Base-by-base conservation (phyloP, 2,797 vertebrate species). In the Geotrypetes seraphini region DNA sequence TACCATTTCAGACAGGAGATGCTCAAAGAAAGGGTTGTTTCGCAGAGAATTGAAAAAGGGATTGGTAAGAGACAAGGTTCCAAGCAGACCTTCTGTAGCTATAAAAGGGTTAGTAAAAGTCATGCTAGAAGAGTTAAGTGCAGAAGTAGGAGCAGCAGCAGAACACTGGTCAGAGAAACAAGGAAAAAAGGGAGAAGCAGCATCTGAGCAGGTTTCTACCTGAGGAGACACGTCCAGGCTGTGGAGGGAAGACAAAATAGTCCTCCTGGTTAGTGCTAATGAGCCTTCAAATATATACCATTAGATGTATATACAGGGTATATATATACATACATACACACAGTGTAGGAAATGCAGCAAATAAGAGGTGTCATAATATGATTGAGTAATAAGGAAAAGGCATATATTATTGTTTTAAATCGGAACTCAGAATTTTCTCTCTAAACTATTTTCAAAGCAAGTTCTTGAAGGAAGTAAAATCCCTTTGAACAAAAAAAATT, bases 181-280 rank as follows among this genome's bases (percentile, higher is more conserved):
- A 63, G 80, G 69, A 80, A 73, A 64, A 57, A 66, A 64, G 72
- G 68, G 80, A 78, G 68, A 77, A 81, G 78, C 76, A 64, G 75
- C 73, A 36, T 73, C 78, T 71, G 78, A 80, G 81, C 70, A 78
- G 78, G 78, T 60, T 70, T 86, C 85, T 88, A 87, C 80, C 75
- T 79, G 79, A 83, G 79, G 81, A 80, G 83, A 86, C 78, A 86
- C 73, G 85, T 88, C 81, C 73, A 78, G 78, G 86, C 91, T 94
- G 90, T 88, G 85, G 88, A 90, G 89, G 83, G 75, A 88, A 92
- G 78, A 81, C 76, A 93, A 88, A 89, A 88, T 55, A 74, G 50
- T 84, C 81, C 84, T 82, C 67, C 68, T 55, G 66, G 76, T 91
- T 89, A 92, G 81, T 78, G 71, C 67, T 30, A 74, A 53, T 68